Base-by-base conservation (phyloP, 1,140 invertebrate species). In the Propsilocerus akamusi region DNA sequence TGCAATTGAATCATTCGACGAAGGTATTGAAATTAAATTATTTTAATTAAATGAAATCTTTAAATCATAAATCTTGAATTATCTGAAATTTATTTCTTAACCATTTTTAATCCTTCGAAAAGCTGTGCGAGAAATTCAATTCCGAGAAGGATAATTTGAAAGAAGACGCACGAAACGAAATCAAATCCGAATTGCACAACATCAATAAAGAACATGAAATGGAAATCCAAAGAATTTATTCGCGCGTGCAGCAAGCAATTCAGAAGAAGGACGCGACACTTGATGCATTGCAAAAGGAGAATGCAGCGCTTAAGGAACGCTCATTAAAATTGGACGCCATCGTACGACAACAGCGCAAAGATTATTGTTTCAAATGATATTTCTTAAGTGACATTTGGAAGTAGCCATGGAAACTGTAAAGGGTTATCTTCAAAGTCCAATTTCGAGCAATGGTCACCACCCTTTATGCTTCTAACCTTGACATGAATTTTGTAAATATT, bases 221-320 rank as follows among this genome's bases (percentile, higher is more conserved):
- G 51, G 63, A 73, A 55, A 60, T 73, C 56, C 66, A 71, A 47
- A 59, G 68, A 53, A 59, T 71, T 8, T 68, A 68, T 56, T 58
- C 58, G 23, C 81, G 83, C 56, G 80, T 89, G 32, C 86, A 85
- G 65, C 72, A 86, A 49, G 77, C 83, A 2, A 73, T 89, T 6
- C 74, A 77, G 1, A 75, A 80, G 41, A 87, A 87, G 66, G 81
- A 87, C 59, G 74, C 83, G 22, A 73, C 77, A 8, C 73, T 86
- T 25, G 73, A 76, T 51, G 73, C 81, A 52, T 62, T 86, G 2
- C 76, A 74, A 24, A 73, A 77, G 22, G 79, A 86, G 58, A 69
- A 77, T 25, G 72, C 75, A 47, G 75, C 76, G 12, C 65, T 78
- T 25, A 70, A 79, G 50, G 75, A 80, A 57, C 80, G 78, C 57